phyloP scores from a whole-genome alignment of 2,888 invertebrate genomes.

The Bedellia somnulentella region DNA sequence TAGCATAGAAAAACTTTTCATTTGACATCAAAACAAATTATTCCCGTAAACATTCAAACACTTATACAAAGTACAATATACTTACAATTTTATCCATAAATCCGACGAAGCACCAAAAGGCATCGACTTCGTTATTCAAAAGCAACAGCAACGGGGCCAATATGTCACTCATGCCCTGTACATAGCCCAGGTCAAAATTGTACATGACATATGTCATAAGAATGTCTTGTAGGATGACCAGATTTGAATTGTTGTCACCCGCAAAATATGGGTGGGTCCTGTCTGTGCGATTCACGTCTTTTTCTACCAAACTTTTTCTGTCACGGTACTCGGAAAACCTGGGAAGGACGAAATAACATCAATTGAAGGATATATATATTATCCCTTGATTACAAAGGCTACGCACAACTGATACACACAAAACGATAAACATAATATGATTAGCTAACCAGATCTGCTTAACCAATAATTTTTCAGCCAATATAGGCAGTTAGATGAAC shows the following conservation, averaged over 20 bases:
- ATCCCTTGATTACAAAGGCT: too few relatives aligned
- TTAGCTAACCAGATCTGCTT: too few relatives aligned
- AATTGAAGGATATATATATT: too few relatives aligned
- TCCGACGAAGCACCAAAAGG: slow-evolving; percentile 99
- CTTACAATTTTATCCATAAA: slow-evolving; percentile 94
- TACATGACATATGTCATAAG: slow-evolving; percentile 99
- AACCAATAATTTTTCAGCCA: too few relatives aligned
- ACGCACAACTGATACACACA: too few relatives aligned
- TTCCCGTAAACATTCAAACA: too few relatives aligned
- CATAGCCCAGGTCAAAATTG: slow-evolving; percentile 95
- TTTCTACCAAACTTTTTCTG: slow-evolving; percentile 91
- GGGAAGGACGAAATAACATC: too few relatives aligned
- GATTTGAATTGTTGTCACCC: slow-evolving; percentile 91
- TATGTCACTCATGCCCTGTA: slow-evolving; percentile 97
- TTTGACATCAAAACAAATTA: too few relatives aligned
- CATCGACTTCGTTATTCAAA: slow-evolving; percentile 90
- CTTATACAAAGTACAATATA: too few relatives aligned
- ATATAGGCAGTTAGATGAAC: too few relatives aligned
- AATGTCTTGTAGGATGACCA: slow-evolving; percentile 83
- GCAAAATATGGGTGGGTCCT: slow-evolving; percentile 86
- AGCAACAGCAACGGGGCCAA: slow-evolving; percentile 89
- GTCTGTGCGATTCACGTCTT: slow-evolving; percentile 96
- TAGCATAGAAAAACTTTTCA: too few relatives aligned
- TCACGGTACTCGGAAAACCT: slow-evolving; percentile 88
- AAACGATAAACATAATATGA: too few relatives aligned